Base-by-base conservation (phyloP, 2,888 invertebrate species). In the Trachelus stipa region DNA sequence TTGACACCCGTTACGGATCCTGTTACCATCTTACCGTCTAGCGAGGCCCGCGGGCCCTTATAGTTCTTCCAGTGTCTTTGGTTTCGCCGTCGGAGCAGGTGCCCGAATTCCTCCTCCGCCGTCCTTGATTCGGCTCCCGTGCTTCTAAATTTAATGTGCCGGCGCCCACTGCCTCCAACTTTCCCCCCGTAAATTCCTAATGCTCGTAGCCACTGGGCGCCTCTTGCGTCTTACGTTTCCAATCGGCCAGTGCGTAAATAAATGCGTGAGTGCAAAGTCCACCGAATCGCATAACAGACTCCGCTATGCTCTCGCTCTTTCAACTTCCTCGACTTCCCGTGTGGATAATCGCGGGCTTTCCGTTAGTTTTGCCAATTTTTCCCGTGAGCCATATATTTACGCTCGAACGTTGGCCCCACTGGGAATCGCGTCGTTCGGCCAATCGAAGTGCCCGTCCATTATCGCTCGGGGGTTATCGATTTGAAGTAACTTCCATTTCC, bases 1-100 rank as follows among this genome's bases (percentile, higher is more conserved):
- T 9, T 2, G 56, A 56, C 80, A 75, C 78, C 86, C 86, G 85
- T 86, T 86, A 86, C 80, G 79, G 80, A 81, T 84, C 83, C 86
- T 84, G 86, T 86, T 86, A 83, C 75, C 74, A 78, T 83, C 85
- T 86, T 86, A 82, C 75, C 74, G 77, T 40, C 68, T 75, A 56
- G 56, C 9, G 9, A 56, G 40, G 23, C 40, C 40, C 40, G 6
- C 6, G 23, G 40, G 40, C 15, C 40, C 23, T 15, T 23, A 2
- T 23, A 6, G 23, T 56, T 56, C 23, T 23, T 56, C 56, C 9
- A 23, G 56, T 23, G 23, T 23, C 2, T 23, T 23, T 23, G 56
- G 9, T 23, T 56, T 56, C 9, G 56, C 56, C 23, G 56, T 9
- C 15, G 40, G 15, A 40, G 15, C 23, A 56, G 56, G 56, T 56